Conservation (phyloP, 2,797 vertebrate species). For the Pempheris klunzingeri region DNA sequence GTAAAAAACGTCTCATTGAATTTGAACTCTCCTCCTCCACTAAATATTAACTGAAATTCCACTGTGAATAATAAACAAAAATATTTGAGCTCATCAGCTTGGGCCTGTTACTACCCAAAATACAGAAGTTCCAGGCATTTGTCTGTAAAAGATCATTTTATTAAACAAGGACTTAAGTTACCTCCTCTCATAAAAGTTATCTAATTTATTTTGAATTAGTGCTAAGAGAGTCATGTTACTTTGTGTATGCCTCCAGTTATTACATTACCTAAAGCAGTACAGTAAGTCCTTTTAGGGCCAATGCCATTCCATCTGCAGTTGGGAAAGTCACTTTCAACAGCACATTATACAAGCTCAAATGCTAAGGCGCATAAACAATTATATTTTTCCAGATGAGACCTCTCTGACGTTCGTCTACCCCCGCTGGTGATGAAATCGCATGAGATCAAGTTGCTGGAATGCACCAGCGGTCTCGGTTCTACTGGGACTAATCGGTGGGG, state of each 20-base stretch:
- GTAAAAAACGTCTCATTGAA: not conserved
- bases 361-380: conserved; percentile 67
- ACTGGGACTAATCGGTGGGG: conserved; percentile 79
- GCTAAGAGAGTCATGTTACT: not conserved
- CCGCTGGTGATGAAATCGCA: conserved; percentile 76
- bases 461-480: conserved; percentile 75
- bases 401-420: conserved; percentile 55
- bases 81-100: not conserved
- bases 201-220: not conserved
- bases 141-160: not conserved
- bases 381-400: conserved; percentile 73
- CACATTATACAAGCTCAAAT: conserved; percentile 20
- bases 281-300: not conserved
- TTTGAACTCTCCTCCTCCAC: not conserved
- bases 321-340: conserved; percentile 26
- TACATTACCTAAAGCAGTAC: conserved; percentile 14
- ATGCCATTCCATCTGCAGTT: conserved; percentile 4
- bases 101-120: not conserved
- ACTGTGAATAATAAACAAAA: not conserved
- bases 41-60: not conserved
- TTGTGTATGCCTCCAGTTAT: conserved; percentile 12
- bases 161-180: conserved; percentile 7
- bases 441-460: conserved; percentile 83
- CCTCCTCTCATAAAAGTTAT: not conserved
- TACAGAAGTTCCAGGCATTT: not conserved